Conservation (phyloP, 2,113 vertebrate species). For the Struthidea cinerea region DNA sequence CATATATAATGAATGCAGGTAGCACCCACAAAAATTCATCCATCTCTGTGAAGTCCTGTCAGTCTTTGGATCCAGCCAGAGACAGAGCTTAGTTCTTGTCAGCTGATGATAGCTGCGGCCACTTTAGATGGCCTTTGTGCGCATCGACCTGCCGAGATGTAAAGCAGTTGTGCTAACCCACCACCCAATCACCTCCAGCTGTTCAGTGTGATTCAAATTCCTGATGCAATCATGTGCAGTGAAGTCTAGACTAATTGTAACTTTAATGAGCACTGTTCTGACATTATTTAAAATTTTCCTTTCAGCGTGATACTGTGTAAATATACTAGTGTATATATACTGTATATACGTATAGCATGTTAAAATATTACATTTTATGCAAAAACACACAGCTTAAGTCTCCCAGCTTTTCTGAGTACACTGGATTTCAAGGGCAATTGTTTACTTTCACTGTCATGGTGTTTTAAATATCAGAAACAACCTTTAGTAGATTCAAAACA, state of each 20-base stretch:
- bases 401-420: not conserved
- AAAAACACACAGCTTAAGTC: not conserved
- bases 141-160: not conserved
- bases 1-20: not conserved
- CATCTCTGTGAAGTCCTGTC: not conserved
- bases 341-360: not conserved
- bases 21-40: not conserved
- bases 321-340: not conserved
- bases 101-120: not conserved
- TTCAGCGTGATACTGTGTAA: not conserved
- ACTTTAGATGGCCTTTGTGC: not conserved
- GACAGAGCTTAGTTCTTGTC: not conserved
- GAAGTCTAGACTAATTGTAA: not conserved
- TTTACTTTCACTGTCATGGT: not conserved
- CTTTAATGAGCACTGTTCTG: not conserved
- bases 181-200: not conserved
- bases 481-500: not conserved
- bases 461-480: not conserved
- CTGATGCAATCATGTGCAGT: not conserved
- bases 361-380: not conserved
- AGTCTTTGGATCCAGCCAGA: not conserved
- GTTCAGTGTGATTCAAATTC: not conserved
- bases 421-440: not conserved
- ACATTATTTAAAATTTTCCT: not conserved
- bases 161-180: not conserved